Evolutionary conservation across 2,797 vertebrate species (phyloP).

Genomic region (Enteromius anoplus): DNA sequence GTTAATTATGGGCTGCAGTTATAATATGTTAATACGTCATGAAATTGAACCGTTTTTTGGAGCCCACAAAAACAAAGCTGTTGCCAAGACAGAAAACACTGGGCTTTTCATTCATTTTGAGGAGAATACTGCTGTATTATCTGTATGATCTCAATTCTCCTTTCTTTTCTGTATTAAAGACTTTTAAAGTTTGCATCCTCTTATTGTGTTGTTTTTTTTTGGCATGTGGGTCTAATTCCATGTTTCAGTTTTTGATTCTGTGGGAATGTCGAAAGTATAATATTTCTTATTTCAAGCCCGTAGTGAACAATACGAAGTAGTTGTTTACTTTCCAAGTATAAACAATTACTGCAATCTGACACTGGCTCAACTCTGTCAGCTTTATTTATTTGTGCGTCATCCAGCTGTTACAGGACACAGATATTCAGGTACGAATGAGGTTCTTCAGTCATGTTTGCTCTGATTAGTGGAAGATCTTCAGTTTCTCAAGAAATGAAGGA

Average conservation of each 20-base stretch:
- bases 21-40: background rate
- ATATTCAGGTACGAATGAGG: background rate
- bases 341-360: background rate
- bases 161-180: conserved; percentile 56
- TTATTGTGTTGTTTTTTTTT: background rate
- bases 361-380: background rate
- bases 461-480: background rate
- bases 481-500: background rate
- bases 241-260: background rate
- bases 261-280: background rate
- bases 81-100: conserved; percentile 68
- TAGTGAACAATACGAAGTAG: background rate
- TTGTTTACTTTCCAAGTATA: background rate
- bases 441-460: background rate
- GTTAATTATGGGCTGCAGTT: conserved; percentile 29
- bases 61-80: conserved; percentile 58
- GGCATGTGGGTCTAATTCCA: background rate
- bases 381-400: conserved; percentile 1
- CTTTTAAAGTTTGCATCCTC: conserved; percentile 9
- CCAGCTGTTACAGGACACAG: background rate
- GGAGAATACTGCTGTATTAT: conserved; percentile 66
- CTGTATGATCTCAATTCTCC: conserved; percentile 71
- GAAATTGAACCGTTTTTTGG: conserved; percentile 14
- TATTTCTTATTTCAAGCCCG: background rate
- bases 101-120: conserved; percentile 63